A percentile compares a stretch with the other conserved stretches of the same genome.
Conservation (phyloP, 30 jellyfish, hydroid and myxozoan species). For the Cassiopea andromeda region DNA sequence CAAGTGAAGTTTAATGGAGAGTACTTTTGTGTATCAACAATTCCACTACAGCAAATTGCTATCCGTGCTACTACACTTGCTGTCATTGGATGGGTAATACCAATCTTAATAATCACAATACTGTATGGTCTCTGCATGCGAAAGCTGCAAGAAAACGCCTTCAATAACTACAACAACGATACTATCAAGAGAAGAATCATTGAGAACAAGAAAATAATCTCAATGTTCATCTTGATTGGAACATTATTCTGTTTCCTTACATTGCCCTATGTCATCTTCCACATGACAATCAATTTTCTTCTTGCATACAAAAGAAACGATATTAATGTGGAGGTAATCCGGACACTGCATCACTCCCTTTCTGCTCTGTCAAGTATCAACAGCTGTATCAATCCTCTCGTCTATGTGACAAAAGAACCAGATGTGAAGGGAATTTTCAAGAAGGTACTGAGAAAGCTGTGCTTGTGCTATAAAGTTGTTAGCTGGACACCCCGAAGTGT, state of each 20-base stretch:
- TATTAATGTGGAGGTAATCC: not conserved
- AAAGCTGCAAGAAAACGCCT: slow-evolving; percentile 8
- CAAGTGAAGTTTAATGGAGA: too few relatives aligned
- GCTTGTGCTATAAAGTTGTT: slow-evolving; percentile 5
- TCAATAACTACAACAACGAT: not conserved
- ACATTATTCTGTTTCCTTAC: slow-evolving; percentile 29
- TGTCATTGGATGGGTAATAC: too few relatives aligned
- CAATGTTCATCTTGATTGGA: slow-evolving; percentile 45
- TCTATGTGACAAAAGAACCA: slow-evolving; percentile 43
- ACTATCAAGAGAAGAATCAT: not conserved
- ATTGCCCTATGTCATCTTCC: slow-evolving; percentile 44
- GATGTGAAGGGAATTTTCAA: not conserved
- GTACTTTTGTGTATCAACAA: too few relatives aligned
- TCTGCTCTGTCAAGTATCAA: slow-evolving; percentile 25
- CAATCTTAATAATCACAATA: not conserved
- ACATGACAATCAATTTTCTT: not conserved
- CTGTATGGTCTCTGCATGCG: slow-evolving; percentile 25
- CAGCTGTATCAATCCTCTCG: slow-evolving; percentile 66
- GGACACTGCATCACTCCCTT: slow-evolving; percentile 42
- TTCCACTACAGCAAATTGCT: too few relatives aligned
- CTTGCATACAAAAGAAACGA: slow-evolving; percentile 23
- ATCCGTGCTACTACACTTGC: too few relatives aligned
- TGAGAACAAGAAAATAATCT: slow-evolving; percentile 30
- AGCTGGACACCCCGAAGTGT: not conserved
- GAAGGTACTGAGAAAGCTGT: not conserved